These are phyloP conservation scores for Rhynchonycteris naso DNA, from an alignment of 2,797 vertebrate species.

Conservation along the genomic window DNA sequence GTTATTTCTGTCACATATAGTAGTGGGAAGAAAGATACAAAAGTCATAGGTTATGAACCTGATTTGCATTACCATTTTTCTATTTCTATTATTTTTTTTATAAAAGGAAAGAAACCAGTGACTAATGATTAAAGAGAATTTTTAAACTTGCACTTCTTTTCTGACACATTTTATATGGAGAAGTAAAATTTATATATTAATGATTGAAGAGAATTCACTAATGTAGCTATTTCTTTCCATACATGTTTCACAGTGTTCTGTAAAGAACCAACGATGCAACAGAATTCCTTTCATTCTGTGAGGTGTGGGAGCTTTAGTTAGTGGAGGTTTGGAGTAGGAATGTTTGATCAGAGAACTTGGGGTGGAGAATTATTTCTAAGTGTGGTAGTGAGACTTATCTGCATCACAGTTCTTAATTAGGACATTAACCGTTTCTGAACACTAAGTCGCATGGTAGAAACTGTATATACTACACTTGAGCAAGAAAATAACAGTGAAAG, in stretches of 20 bases:
- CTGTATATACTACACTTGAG: accelerated
- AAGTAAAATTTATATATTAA: neutral
- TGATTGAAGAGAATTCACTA: neutral
- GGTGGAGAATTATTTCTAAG: neutral
- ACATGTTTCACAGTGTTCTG: neutral
- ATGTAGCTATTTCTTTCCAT: neutral
- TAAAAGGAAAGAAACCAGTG: conserved; percentile 33
- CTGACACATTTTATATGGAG: neutral
- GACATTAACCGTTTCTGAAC: neutral
- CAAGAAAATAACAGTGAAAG: neutral
- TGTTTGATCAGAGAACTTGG: neutral
- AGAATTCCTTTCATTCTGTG: neutral
- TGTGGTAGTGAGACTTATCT: neutral
- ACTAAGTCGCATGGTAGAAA: neutral
- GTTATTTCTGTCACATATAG: conserved; percentile 57
- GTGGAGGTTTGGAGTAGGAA: neutral
- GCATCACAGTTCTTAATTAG: neutral
- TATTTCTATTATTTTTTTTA: conserved; percentile 37
- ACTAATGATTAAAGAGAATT: neutral
- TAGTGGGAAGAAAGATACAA: neutral
- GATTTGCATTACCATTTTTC: conserved; percentile 48
- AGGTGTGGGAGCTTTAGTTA: neutral
- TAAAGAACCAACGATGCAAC: neutral
- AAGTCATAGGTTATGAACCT: conserved; percentile 50
- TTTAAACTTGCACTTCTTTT: neutral